These are phyloP conservation scores for Ophion slaviceki DNA, from an alignment of 2,888 invertebrate genomes.

Conservation along the genomic window DNA sequence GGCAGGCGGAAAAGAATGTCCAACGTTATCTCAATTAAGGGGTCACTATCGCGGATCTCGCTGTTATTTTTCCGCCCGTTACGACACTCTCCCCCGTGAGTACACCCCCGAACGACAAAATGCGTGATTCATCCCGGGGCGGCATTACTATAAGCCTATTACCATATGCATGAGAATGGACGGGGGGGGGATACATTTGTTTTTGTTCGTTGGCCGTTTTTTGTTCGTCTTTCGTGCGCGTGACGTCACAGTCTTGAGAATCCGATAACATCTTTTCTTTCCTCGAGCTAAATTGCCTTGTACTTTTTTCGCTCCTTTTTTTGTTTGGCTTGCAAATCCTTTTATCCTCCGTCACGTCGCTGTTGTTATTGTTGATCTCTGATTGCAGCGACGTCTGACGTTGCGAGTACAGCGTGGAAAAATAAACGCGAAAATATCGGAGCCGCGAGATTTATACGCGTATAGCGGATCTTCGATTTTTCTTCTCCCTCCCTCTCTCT, in stretches of 20 bases:
- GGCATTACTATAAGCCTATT: conserved; percentile 8
- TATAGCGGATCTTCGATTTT: conserved; percentile 24
- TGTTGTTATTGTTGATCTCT: neutral
- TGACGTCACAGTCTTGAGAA: conserved; percentile 29
- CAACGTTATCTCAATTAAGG: conserved; percentile 11
- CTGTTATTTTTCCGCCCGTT: neutral
- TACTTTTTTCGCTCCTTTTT: conserved; percentile 15
- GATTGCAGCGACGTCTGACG: neutral
- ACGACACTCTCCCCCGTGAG: conserved; percentile 12
- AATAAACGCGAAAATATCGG: neutral
- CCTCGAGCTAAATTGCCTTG: conserved; percentile 27
- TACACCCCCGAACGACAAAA: neutral
- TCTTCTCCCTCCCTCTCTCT: neutral
- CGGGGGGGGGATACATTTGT: conserved; percentile 16
- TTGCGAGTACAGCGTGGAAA: too few species aligned
- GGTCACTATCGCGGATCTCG: neutral
- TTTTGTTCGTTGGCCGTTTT: conserved; percentile 16
- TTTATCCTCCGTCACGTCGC: neutral
- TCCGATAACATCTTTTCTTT: conserved; percentile 44
- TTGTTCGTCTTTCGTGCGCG: neutral
- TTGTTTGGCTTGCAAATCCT: neutral
- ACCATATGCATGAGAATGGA: conserved; percentile 20
- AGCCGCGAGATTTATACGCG: neutral
- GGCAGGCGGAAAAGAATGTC: neutral
- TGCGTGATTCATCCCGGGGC: conserved; percentile 31